Evolutionary conservation across 2,888 invertebrate species (phyloP).

Genomic region (Conus canariensis): DNA sequence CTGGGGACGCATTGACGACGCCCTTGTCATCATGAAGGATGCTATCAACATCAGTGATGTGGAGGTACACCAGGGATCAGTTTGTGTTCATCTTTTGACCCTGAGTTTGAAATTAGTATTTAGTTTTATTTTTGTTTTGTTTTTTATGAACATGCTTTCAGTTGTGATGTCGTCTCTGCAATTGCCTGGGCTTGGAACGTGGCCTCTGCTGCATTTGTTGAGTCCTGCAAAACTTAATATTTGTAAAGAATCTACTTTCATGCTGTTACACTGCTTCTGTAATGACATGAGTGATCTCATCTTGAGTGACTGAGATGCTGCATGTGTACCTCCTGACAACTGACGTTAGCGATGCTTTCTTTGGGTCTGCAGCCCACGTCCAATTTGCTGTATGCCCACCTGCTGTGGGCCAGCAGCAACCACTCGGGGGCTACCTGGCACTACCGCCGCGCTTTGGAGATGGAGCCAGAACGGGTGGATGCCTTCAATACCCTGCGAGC

Average conservation of each 20-base stretch:
- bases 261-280: too few relatives aligned
- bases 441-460: conserved; percentile 74
- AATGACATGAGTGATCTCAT: too few relatives aligned
- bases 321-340: too few relatives aligned
- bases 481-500: conserved; percentile 73
- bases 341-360: too few relatives aligned
- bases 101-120: neutral
- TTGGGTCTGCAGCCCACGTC: conserved; percentile 83
- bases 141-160: too few relatives aligned
- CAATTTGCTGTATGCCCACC: conserved; percentile 85
- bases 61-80: conserved; percentile 81
- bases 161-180: too few relatives aligned
- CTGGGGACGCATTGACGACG: conserved; percentile 83
- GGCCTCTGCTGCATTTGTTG: too few relatives aligned
- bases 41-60: conserved; percentile 84
- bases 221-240: too few relatives aligned
- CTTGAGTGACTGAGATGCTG: too few relatives aligned
- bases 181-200: too few relatives aligned
- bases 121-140: too few relatives aligned
- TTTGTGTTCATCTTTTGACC: neutral
- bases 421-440: conserved; percentile 76
- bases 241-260: too few relatives aligned
- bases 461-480: conserved; percentile 70
- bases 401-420: conserved; percentile 85
- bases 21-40: conserved; percentile 83